Evolutionary conservation across 2,888 invertebrate species (phyloP).

Genomic region (Atethmia centrago): DNA sequence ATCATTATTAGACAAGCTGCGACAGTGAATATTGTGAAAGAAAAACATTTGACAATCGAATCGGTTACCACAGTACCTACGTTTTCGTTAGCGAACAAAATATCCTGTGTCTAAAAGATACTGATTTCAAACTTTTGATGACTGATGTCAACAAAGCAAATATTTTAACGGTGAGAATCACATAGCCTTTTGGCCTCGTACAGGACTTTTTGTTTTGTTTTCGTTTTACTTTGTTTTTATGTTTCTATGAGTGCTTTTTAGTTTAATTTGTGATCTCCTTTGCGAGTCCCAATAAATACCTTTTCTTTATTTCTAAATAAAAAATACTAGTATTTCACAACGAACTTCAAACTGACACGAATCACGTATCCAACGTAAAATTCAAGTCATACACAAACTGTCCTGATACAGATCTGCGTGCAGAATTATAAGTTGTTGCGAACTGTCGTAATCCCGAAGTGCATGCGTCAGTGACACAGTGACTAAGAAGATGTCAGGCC

Average conservation of each 20-base stretch:
- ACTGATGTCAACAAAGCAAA: no score
- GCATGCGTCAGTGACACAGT: constrained; percentile 56
- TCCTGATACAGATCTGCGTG: constrained; percentile 56
- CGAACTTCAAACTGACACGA: constrained; percentile 22
- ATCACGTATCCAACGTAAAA: constrained; percentile 40
- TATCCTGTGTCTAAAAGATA: neutral
- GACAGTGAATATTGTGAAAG: neutral
- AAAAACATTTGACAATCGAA: neutral
- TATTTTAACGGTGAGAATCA: no score
- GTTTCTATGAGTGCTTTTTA: no score
- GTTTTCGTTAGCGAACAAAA: neutral
- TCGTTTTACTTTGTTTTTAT: no score
- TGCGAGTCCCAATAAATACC: no score
- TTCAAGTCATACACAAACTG: constrained; percentile 50
- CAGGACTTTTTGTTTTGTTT: no score
- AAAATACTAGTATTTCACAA: constrained; percentile 23
- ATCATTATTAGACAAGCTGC: neutral
- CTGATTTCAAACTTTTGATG: neutral
- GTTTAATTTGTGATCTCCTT: no score
- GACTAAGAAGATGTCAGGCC: constrained; percentile 41
- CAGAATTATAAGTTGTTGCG: constrained; percentile 63
- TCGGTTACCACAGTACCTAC: neutral
- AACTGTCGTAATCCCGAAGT: constrained; percentile 57
- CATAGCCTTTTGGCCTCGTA: no score
- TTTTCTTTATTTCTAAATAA: no score